Evolutionary conservation across 2,113 vertebrate species (phyloP), one percentile per base, ranked within the genome.

Genomic region (Poicephalus gulielmi): DNA sequence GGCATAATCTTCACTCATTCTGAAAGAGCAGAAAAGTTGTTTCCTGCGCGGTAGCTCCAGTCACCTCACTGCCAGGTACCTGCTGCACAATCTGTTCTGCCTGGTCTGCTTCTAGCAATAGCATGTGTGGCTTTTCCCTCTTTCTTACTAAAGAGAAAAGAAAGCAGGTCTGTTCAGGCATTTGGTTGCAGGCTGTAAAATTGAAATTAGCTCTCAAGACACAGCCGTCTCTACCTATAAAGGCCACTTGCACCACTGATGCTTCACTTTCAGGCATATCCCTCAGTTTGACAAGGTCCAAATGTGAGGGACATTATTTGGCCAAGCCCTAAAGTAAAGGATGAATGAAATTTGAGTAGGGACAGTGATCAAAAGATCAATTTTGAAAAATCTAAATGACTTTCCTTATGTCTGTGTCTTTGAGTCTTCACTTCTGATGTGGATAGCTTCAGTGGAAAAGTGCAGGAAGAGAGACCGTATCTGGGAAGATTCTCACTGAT

Each of bases 161-260:
- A 94, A 97, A 98, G 93, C 94, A 95, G 74, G 83, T 91, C 75
- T 66, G 46, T 90, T 82, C 91, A 89, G 77, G 86, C 86, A 92
- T 92, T 97, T 13, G 4, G 35, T 80, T 90, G 31, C 71, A 95
- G 95, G 89, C 95, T 96, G 69, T 92, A 86, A 79, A 93, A 92
- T 20, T 83, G 28, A 83, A 97, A 97, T 98, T 92, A 96, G 79
- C 94, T 97, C 96, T 95, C 94, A 94, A 91, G 94, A 94, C 84
- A 75, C 78, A 95, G 85, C 24, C 30, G 1, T 85, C 5, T 47
- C 91, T 91, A 83, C 96, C 68, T 95, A 74, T 76, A 93, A 87
- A 96, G 75, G 64, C 93, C 94, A 96, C 90, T 76, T 94, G 88
- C 43, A 88, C 62, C 82, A 35, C 75, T 67, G 85, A 69, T 69